phyloP scores from a whole-genome alignment of 2,113 vertebrate species.

The Gallinago jamesoni region DNA sequence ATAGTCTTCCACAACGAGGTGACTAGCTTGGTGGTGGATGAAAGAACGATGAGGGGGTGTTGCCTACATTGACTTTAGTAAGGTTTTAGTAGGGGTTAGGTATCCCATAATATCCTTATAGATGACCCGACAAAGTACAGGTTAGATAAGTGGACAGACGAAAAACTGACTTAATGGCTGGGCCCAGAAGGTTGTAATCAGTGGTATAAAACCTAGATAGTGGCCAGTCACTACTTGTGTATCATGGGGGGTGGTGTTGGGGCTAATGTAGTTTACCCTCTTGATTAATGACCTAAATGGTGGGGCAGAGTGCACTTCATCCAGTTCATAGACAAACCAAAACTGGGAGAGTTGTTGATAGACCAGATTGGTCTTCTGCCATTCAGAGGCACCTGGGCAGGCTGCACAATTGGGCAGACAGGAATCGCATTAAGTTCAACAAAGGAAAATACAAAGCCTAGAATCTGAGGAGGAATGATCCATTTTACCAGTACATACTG shows the following conservation, averaged over 20 bases:
- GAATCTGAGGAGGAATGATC: neutral
- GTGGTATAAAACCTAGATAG: neutral
- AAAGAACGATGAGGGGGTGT: neutral
- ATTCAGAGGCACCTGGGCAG: neutral
- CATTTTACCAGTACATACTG: neutral
- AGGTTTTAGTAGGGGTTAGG: neutral
- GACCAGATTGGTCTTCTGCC: neutral
- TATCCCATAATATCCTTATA: neutral
- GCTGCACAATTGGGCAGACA: neutral
- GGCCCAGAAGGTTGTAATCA: neutral
- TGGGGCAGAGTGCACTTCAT: neutral
- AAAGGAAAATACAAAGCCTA: neutral
- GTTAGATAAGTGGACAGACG: neutral
- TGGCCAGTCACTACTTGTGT: neutral
- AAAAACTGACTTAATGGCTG: neutral
- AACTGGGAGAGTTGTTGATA: neutral
- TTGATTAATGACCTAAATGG: neutral
- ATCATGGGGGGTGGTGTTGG: neutral
- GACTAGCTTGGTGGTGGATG: neutral
- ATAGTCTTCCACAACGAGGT: neutral
- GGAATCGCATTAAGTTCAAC: neutral
- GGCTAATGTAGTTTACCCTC: neutral
- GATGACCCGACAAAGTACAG: neutral
- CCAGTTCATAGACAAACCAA: neutral
- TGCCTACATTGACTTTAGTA: neutral